phyloP scores from a whole-genome alignment of 1,140 invertebrate genomes.

The Hestina assimilis region DNA sequence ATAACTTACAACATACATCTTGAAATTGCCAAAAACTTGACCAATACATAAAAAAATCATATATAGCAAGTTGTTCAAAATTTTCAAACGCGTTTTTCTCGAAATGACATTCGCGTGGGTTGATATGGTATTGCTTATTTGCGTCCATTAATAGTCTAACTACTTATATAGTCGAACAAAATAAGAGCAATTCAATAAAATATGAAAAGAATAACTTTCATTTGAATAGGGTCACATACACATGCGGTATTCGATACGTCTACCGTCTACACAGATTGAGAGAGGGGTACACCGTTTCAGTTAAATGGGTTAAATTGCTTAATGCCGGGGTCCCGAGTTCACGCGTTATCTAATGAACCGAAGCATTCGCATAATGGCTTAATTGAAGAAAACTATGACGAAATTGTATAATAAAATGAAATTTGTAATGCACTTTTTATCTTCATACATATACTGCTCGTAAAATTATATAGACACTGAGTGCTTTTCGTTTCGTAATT shows the following conservation, averaged over 20 bases:
- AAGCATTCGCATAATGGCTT: conserved; percentile 33
- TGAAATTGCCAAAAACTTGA: too few species aligned
- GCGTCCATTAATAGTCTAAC: too few species aligned
- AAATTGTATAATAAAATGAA: conserved; percentile 15
- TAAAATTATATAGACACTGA: neutral
- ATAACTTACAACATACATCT: too few species aligned
- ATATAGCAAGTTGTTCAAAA: too few species aligned
- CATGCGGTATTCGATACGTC: conserved; percentile 29
- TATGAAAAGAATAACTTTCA: conserved; percentile 16
- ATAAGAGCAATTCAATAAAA: neutral
- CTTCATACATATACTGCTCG: neutral
- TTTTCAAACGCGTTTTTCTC: too few species aligned
- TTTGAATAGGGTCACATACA: conserved; percentile 36
- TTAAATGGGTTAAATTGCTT: conserved; percentile 64
- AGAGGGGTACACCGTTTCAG: conserved; percentile 31
- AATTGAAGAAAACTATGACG: conserved; percentile 31
- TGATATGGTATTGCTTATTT: too few species aligned
- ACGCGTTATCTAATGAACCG: conserved; percentile 56
- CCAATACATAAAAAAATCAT: too few species aligned
- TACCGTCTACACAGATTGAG: conserved; percentile 42
- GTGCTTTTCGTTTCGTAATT: neutral
- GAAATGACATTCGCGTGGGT: too few species aligned
- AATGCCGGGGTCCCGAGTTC: conserved; percentile 59
- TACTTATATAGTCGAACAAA: neutral
- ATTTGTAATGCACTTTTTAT: neutral